Base-by-base conservation (phyloP, 2,113 vertebrate genomes). In the Laticauda laticaudata region DNA sequence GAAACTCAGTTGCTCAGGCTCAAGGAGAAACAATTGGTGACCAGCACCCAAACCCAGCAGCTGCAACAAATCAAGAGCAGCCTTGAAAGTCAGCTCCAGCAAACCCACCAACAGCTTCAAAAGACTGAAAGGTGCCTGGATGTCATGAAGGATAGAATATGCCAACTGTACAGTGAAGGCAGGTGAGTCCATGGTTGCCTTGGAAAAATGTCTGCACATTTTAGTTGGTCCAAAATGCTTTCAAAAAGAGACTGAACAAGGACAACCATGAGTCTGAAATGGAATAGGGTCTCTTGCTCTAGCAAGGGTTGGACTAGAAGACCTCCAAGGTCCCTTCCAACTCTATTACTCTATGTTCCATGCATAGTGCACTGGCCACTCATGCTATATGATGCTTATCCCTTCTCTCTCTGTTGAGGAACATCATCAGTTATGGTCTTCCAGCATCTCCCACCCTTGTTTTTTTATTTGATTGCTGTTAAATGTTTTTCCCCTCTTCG, bases 21-120 rank as follows among this genome's bases (percentile, higher is more conserved):
- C 39, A 94, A 26, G 56, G 93, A 93, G 95, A 90, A 87, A 0
- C 96, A 97, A 88, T 94, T 93, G 39, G 91, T 81, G 3, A 89
- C 96, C 93, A 94, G 34, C 87, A 89, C 29, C 0, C 96, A 98
- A 57, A 98, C 97, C 88, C 90, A 0, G 91, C 94, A 96, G 94
- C 97, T 98, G 45, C 43, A 95, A 89, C 94, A 96, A 90, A 96
- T 94, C 0, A 95, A 98, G 93, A 43, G 0, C 0, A 93, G 92
- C 39, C 97, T 98, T 94, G 94, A 97, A 6, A 89, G 94, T 0
- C 95, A 3, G 11, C 96, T 98, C 85, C 95, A 97, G 88, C 95
- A 96, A 64, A 96, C 97, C 91, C 96, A 75, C 20, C 96, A 88
- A 48, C 97, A 97, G 94, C 97, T 98, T 81, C 97, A 96, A 94